phyloP scores from a whole-genome alignment of 2,113 vertebrate genomes.

The Lophura nycthemera region DNA sequence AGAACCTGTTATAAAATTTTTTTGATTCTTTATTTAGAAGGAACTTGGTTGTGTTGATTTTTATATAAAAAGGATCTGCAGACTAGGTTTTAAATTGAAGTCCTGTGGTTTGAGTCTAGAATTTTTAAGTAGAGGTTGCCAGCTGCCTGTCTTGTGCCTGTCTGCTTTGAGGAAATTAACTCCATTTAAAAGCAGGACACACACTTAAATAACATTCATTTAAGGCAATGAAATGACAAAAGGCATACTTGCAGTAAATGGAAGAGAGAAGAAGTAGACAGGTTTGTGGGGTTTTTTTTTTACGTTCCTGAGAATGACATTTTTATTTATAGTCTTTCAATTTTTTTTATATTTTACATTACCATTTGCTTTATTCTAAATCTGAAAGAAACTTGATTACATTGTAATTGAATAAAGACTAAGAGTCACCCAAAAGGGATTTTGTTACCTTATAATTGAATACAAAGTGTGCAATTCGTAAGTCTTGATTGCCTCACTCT shows the following conservation, averaged over 20 bases:
- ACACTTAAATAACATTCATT: not conserved
- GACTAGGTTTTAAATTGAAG: not conserved
- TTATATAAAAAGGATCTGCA: not conserved
- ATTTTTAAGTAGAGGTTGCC: not conserved
- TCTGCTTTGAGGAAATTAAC: not conserved
- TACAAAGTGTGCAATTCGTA: not conserved
- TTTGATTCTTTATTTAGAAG: not conserved
- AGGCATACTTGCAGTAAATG: not conserved
- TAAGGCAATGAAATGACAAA: not conserved
- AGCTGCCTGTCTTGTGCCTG: not conserved
- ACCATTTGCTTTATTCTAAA: not conserved
- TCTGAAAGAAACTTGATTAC: not conserved
- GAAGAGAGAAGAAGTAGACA: not conserved
- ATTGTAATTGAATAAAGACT: not conserved
- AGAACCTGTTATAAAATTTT: not conserved
- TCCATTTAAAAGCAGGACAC: not conserved
- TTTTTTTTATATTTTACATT: not conserved
- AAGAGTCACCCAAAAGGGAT: not conserved
- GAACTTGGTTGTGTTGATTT: not conserved
- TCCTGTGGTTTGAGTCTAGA: not conserved
- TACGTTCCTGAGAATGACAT: no score
- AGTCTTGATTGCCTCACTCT: not conserved
- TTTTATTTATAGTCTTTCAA: no score
- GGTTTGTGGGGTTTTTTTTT: no score
- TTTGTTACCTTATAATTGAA: not conserved